These are phyloP conservation scores for Synanthedon formicaeformis DNA, from an alignment of 2,888 invertebrate species.

Conservation along the genomic window DNA sequence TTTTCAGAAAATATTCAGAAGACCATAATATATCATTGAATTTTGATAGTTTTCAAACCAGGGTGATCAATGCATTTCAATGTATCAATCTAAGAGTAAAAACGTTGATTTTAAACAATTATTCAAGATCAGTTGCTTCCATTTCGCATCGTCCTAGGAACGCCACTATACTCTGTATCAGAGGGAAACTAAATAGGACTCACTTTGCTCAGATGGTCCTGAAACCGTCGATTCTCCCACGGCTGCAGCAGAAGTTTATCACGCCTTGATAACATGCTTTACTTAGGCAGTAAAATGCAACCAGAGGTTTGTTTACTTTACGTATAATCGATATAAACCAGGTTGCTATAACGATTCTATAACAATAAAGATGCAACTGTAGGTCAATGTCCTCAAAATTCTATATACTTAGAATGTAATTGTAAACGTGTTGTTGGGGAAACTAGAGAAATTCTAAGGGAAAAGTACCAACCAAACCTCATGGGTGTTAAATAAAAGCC, in stretches of 20 bases:
- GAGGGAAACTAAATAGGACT: constrained; percentile 7
- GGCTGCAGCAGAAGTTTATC: constrained; percentile 79
- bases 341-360: no score
- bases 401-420: no score
- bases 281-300: no score
- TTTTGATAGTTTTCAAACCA: no score
- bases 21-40: no score
- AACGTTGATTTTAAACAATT: constrained; percentile 5
- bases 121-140: background rate
- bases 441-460: background rate
- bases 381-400: no score
- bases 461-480: background rate
- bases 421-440: no score
- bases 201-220: constrained; percentile 78
- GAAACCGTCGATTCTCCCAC: constrained; percentile 77
- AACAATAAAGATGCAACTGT: no score
- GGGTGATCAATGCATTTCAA: constrained; percentile 6
- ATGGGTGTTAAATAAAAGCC: constrained; percentile 5
- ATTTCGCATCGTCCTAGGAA: no score
- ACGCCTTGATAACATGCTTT: constrained; percentile 74
- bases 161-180: background rate
- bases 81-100: constrained; percentile 7
- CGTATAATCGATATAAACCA: no score
- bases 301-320: no score
- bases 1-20: no score